Evolutionary conservation across 2,797 vertebrate species (phyloP), one percentile per base, ranked within the genome.

Genomic region (Hyperoplus lanceolatus): DNA sequence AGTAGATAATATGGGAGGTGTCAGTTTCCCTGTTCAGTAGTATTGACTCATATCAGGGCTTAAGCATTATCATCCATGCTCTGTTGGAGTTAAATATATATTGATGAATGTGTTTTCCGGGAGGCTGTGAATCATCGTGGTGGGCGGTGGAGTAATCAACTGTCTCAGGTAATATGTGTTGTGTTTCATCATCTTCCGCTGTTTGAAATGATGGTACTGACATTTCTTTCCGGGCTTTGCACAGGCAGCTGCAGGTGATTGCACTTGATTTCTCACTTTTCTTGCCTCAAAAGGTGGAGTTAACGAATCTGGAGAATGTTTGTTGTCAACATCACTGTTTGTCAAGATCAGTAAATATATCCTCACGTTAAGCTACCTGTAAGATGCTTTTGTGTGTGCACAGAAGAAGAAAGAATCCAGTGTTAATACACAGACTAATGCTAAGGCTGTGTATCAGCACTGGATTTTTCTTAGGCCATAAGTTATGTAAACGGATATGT

Each of bases 121-220:
- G 59, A 16, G 6, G 60, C 18, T 73, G 58, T 74, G 60, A 59
- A 86, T 83, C 77, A 78, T 46, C 62, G n/a, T 21, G 11, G 18
- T 18, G 48, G 81, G 77, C 12, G 49, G 61, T 4, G 75, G 50
- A 14, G 72, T 61, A 79, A 86, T 86, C 85, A 80, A 12, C 62
- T 56, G 83, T 80, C 73, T 83, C 62, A 12, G 49, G 79, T 82
- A 65, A 82, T 80, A 18, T 42, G 69, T 6, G 65, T 6, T 5
- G 18, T 50, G 60, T 70, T 86, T 64, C 68, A 79, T 78, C 78
- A 73, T 29, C 43, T 38, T 14, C 48, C 2, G 8, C 48, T 9
- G 64, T 56, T 39, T 75, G 56, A 65, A 69, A 55, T 48, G 53
- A 11, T 3, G 29, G 43, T 18, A 7, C 73, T n/a, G 71, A 36